Evolutionary conservation across 1,140 invertebrate species (phyloP), one percentile per base, ranked within the genome.

Genomic region (Neelides sp.): DNA sequence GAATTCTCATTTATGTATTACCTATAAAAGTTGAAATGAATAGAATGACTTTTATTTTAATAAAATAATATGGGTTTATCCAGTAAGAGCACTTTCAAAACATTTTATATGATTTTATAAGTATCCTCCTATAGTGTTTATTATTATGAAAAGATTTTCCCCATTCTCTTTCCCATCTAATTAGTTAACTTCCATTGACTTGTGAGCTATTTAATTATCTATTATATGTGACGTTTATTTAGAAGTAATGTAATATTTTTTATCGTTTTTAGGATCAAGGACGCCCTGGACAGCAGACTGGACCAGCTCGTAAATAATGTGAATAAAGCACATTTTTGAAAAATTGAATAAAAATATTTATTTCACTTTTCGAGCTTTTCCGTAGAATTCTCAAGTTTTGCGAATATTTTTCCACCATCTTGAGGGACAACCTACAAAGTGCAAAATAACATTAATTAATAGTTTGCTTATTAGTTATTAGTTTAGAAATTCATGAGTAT

Each of bases 251-350:
- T 46, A 10, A 15, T 20, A 22, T 35, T 13, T 34, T 34, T 12
- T 19, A n/a, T 46, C 2, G 4, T 15, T 47, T 46, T 8, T 20
- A 47, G 45, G 45, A 47, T 24, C 45, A 47, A 47, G 45, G 45
- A 36, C 30, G 45, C 13, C 45, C 32, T 5, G 45, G 45, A 34
- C 30, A 36, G 22, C 45, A 34, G 23, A n/a, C n/a, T n/a, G n/a
- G n/a, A n/a, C n/a, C n/a, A n/a, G n/a, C n/a, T n/a, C n/a, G n/a
- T n/a, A n/a, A n/a, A n/a, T n/a, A n/a, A n/a, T n/a, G n/a, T n/a
- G n/a, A n/a, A n/a, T n/a, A n/a, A n/a, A n/a, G n/a, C n/a, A n/a
- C n/a, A n/a, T n/a, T n/a, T n/a, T n/a, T n/a, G n/a, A n/a, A n/a
- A n/a, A n/a, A n/a, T n/a, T n/a, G n/a, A n/a, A n/a, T n/a, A n/a